phyloP scores from a whole-genome alignment of 2,888 invertebrate species.

The Trichogramma evanescens region DNA sequence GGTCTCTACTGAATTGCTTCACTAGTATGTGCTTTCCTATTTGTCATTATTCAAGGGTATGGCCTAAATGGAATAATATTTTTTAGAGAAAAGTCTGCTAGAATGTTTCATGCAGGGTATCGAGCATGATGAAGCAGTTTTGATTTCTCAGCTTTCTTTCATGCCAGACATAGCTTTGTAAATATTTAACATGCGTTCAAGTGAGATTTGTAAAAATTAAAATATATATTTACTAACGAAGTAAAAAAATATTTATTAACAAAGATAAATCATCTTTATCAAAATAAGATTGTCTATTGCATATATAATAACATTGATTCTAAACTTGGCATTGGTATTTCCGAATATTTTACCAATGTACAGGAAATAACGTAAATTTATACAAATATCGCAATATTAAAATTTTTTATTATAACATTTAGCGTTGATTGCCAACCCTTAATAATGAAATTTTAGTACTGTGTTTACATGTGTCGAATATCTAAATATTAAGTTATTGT shows the following conservation, averaged over 20 bases:
- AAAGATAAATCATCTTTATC: slow-evolving; percentile 9
- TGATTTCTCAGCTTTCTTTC: slow-evolving; percentile 1
- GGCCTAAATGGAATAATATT: slow-evolving; percentile 17
- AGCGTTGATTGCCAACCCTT: slow-evolving; percentile 12
- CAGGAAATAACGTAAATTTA: too few species aligned
- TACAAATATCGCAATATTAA: slow-evolving; percentile 1
- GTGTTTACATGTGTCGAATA: slow-evolving; percentile 12
- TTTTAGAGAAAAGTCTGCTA: slow-evolving; percentile 2
- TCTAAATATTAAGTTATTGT: slow-evolving; percentile 11
- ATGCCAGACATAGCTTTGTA: slow-evolving; percentile 15
- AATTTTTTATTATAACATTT: neutral
- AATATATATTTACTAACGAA: slow-evolving; percentile 3
- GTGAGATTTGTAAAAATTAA: slow-evolving; percentile 11
- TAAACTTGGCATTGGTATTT: too few species aligned
- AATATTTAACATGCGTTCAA: slow-evolving; percentile 11
- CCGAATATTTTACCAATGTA: too few species aligned
- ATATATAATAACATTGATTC: too few species aligned
- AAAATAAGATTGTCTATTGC: neutral
- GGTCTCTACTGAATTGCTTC: slow-evolving; percentile 9
- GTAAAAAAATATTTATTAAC: slow-evolving; percentile 16
- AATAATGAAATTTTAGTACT: slow-evolving; percentile 8
- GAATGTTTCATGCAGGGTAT: neutral
- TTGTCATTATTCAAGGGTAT: slow-evolving; percentile 17
- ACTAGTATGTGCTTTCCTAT: slow-evolving; percentile 7
- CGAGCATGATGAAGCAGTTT: slow-evolving; percentile 1